Evolutionary conservation across 2,888 invertebrate species (phyloP).

Genomic region (Lasioglossum calceatum): DNA sequence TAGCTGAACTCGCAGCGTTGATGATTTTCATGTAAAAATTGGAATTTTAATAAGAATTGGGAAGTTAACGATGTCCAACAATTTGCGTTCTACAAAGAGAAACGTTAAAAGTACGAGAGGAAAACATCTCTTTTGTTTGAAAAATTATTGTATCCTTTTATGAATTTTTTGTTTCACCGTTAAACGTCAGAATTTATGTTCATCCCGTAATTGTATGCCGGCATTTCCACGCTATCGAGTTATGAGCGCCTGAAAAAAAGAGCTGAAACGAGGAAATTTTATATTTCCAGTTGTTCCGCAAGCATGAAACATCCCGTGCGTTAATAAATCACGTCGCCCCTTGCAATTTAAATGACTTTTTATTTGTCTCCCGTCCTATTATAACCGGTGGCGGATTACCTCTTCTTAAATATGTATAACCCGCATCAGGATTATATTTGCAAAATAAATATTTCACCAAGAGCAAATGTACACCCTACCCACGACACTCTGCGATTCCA

Average conservation of each 20-base stretch:
- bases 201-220: not conserved
- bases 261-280: conserved; percentile 9
- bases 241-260: not conserved
- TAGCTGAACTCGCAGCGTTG: too few species aligned
- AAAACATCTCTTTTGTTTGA: not conserved
- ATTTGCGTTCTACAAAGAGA: not conserved
- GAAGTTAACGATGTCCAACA: not conserved
- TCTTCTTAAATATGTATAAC: conserved; percentile 48
- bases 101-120: not conserved
- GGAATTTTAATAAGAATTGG: too few species aligned
- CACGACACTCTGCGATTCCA: not conserved
- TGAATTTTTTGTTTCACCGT: not conserved
- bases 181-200: not conserved
- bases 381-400: conserved; percentile 27
- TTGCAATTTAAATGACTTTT: conserved; percentile 54
- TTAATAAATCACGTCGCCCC: conserved; percentile 38
- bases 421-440: conserved; percentile 36
- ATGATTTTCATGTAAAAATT: too few species aligned
- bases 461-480: not conserved
- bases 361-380: conserved; percentile 45
- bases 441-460: conserved; percentile 42
- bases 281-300: conserved; percentile 24
- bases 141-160: not conserved
- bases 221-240: not conserved
- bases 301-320: conserved; percentile 21